These are phyloP conservation scores for Ptychadena robeensis DNA, from an alignment of 2,797 vertebrate genomes.

Conservation along the genomic window DNA sequence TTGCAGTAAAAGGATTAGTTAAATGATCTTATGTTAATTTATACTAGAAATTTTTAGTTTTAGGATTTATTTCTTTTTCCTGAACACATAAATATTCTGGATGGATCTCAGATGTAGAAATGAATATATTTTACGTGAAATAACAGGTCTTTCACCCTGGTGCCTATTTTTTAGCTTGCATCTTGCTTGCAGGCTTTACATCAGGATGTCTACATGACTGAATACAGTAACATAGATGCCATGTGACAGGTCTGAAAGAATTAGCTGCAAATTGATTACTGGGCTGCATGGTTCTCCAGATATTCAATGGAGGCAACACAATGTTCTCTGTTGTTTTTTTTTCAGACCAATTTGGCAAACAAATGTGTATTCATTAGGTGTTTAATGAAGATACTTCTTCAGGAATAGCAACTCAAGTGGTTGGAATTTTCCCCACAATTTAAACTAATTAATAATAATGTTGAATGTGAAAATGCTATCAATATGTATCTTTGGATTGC, in stretches of 20 bases:
- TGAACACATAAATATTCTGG: conserved; percentile 63
- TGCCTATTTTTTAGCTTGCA: conserved; percentile 55
- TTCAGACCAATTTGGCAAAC: conserved; percentile 58
- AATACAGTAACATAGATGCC: conserved; percentile 64
- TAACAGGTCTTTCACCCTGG: neutral
- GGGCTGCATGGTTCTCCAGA: conserved; percentile 53
- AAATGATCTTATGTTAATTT: conserved; percentile 51
- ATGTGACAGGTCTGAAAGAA: conserved; percentile 66
- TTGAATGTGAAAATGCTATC: conserved; percentile 15
- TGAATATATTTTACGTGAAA: conserved; percentile 68
- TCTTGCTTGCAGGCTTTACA: conserved; percentile 68
- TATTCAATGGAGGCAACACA: conserved; percentile 52
- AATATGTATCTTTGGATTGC: neutral
- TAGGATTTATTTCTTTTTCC: neutral
- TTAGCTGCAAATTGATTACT: conserved; percentile 62
- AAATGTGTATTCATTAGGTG: conserved; percentile 58
- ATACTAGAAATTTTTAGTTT: conserved; percentile 15
- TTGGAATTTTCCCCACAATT: conserved; percentile 38
- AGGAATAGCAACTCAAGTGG: conserved; percentile 37
- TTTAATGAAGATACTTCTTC: conserved; percentile 56
- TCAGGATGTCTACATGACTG: conserved; percentile 64
- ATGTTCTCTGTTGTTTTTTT: conserved; percentile 65
- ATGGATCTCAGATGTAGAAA: conserved; percentile 68
- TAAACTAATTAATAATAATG: conserved; percentile 50
- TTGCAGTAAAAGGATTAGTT: conserved; percentile 46